Evolutionary conservation across 92 coral and sea anemone genomes (phyloP).

Genomic region (Umimayanthus kanabou): DNA sequence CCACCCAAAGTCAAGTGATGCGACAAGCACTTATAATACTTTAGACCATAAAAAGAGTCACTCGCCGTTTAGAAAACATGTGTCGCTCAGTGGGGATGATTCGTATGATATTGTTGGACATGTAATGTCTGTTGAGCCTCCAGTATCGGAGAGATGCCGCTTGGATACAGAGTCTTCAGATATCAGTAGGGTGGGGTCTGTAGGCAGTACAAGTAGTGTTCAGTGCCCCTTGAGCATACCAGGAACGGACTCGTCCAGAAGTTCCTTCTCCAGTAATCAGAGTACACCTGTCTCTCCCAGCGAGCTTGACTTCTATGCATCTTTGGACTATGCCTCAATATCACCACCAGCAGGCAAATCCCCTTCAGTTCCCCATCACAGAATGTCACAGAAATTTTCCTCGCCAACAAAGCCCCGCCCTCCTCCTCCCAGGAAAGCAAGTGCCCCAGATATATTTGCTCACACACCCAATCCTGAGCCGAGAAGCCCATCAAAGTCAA

Average conservation of each 20-base stretch:
- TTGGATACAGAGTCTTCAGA: not conserved
- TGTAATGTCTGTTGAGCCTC: not conserved
- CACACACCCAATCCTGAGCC: not conserved
- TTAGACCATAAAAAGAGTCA: constrained; percentile 26
- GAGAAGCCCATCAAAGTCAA: constrained; percentile 28
- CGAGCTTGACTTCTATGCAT: constrained; percentile 73
- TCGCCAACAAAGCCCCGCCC: constrained; percentile 37
- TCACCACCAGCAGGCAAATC: constrained; percentile 41
- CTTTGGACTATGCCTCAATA: constrained; percentile 59
- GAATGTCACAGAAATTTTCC: constrained; percentile 13
- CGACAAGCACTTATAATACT: constrained; percentile 43
- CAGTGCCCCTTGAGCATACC: constrained; percentile 12
- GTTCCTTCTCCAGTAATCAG: constrained; percentile 23
- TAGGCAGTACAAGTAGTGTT: not conserved
- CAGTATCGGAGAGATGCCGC: constrained; percentile 16
- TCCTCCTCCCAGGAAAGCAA: constrained; percentile 61
- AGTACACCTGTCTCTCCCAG: constrained; percentile 50
- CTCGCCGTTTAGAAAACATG: not conserved
- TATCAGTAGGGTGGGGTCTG: not conserved
- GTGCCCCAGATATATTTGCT: constrained; percentile 62
- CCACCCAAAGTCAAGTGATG: not conserved
- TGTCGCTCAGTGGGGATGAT: not conserved
- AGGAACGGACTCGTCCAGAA: constrained; percentile 34
- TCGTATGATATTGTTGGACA: not conserved
- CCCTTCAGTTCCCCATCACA: constrained; percentile 43